Conservation (phyloP, 2,113 vertebrate genomes). For the Brachyhypopomus gauderio region DNA sequence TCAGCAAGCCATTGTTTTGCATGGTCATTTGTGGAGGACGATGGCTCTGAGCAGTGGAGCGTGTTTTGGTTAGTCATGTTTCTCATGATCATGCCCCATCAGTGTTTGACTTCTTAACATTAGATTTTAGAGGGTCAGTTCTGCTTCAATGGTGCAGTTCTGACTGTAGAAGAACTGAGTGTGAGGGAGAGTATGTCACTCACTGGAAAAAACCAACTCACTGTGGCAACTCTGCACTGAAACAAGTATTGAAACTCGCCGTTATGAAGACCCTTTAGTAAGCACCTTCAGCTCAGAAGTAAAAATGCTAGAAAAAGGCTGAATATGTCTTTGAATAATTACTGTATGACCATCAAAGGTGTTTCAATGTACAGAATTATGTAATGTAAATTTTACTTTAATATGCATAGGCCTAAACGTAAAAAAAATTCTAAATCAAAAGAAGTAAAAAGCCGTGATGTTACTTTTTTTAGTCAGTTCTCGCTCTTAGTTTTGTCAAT, state of each 20-base stretch:
- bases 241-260: too few species aligned
- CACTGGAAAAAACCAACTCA: not conserved
- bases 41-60: too few species aligned
- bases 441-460: conserved; percentile 1
- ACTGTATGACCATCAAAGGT: not conserved
- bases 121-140: not conserved
- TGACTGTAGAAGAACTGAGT: not conserved
- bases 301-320: too few species aligned
- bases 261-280: too few species aligned
- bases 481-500: conserved; percentile 25
- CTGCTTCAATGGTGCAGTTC: not conserved
- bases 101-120: not conserved
- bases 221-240: not conserved
- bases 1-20: too few species aligned
- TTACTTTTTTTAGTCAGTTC: not conserved
- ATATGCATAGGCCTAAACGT: conserved; percentile 30
- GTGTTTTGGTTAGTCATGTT: not conserved
- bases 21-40: too few species aligned
- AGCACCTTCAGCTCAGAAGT: too few species aligned
- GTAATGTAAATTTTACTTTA: conserved; percentile 46
- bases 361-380: conserved; percentile 44
- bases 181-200: not conserved
- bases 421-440: conserved; percentile 13
- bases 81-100: not conserved
- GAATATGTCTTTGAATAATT: too few species aligned